These are phyloP conservation scores for Rhyacophila brunnea DNA, from an alignment of 1,140 invertebrate genomes.

Conservation along the genomic window DNA sequence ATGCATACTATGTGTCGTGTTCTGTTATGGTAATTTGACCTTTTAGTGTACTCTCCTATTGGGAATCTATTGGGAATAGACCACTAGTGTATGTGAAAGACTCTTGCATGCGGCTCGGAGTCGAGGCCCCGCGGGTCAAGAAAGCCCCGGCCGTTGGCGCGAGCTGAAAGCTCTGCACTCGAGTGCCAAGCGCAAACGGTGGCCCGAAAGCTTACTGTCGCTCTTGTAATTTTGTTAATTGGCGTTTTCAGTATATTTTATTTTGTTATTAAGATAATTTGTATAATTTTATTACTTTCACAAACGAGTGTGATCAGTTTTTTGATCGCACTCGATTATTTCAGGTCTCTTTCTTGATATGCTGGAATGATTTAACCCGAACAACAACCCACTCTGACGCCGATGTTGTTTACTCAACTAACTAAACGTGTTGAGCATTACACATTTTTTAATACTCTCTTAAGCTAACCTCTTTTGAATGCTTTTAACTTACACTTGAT, in stretches of 20 bases:
- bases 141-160: not conserved
- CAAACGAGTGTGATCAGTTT: too few species aligned
- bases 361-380: not conserved
- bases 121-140: slow-evolving; percentile 11
- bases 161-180: not conserved
- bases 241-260: slow-evolving; percentile 27
- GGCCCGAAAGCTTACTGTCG: slow-evolving; percentile 16
- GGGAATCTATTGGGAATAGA: slow-evolving; percentile 8
- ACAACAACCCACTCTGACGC: slow-evolving; percentile 16
- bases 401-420: slow-evolving; percentile 22
- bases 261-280: not conserved
- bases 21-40: slow-evolving; percentile 10
- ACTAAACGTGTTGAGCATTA: slow-evolving; percentile 20
- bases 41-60: slow-evolving; percentile 6
- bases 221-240: slow-evolving; percentile 22
- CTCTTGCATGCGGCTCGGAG: slow-evolving; percentile 8
- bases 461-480: slow-evolving; percentile 8
- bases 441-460: slow-evolving; percentile 7
- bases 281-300: too few species aligned
- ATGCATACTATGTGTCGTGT: slow-evolving; percentile 19
- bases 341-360: too few species aligned
- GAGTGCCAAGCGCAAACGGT: not conserved
- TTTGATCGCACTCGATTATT: too few species aligned
- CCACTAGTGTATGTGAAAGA: slow-evolving; percentile 17
- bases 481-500: slow-evolving; percentile 12